Percentiles rank a stretch among this genome's conserved stretches.
Evolutionary conservation across 2,113 vertebrate genomes (phyloP).

Genomic region (Megaceryle torquata): DNA sequence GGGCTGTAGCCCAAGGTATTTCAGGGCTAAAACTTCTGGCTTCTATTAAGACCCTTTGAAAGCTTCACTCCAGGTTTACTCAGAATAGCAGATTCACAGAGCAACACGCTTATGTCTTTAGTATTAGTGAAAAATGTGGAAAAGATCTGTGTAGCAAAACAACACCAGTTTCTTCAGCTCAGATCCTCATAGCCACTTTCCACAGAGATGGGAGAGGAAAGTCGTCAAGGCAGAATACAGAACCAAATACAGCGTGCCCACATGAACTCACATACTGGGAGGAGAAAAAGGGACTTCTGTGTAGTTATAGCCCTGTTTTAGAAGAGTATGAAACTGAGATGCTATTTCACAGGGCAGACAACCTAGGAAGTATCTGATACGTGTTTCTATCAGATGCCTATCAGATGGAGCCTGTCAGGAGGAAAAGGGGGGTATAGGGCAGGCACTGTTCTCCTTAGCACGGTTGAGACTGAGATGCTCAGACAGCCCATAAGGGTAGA

Average conservation of each 20-base stretch:
- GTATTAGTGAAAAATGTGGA: background rate
- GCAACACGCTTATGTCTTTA: background rate
- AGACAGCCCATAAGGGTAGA: background rate
- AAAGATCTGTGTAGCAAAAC: background rate
- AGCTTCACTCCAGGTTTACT: background rate
- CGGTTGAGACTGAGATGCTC: background rate
- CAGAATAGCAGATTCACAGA: background rate
- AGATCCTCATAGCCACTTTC: background rate
- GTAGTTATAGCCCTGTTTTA: background rate
- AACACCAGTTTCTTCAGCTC: background rate
- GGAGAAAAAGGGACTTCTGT: background rate
- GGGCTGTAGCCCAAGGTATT: background rate
- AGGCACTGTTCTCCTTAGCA: background rate
- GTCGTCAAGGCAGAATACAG: background rate
- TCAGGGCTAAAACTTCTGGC: background rate
- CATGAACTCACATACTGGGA: rapidly evolving
- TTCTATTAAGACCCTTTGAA: background rate
- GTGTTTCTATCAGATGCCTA: background rate
- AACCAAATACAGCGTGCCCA: background rate
- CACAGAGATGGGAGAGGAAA: background rate
- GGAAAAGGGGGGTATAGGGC: background rate
- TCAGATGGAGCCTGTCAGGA: background rate
- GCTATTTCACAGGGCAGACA: background rate
- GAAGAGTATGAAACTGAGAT: background rate
- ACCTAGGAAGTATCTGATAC: background rate